Percentiles rank a stretch among this genome's conserved stretches.
phyloP scores from a whole-genome alignment of 2,888 invertebrate genomes.

The Petrolisthes manimaculis region DNA sequence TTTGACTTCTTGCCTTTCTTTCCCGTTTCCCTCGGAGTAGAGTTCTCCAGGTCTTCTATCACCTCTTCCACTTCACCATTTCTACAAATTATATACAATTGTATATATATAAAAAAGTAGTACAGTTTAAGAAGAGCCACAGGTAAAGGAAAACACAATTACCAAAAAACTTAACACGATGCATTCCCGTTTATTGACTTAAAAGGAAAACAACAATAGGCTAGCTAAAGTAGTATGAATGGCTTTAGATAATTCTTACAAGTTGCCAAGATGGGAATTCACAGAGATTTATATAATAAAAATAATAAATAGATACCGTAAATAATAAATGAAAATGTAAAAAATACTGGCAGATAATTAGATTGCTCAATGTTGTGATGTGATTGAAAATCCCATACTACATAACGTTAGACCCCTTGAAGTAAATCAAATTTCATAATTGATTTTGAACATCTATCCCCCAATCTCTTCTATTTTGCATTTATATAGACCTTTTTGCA shows the following conservation, averaged over 20 bases:
- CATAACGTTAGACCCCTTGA: no score
- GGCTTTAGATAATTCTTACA: not conserved
- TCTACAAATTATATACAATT: constrained; percentile 11
- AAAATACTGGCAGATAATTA: no score
- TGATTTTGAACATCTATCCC: no score
- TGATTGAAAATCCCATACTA: no score
- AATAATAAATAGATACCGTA: not conserved
- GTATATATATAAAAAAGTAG: not conserved
- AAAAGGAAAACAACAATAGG: not conserved
- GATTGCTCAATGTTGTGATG: no score
- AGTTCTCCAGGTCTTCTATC: constrained; percentile 38
- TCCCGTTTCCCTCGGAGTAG: constrained; percentile 15
- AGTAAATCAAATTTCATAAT: no score
- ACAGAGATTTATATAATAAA: not conserved
- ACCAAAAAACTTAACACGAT: not conserved
- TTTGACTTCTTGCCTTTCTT: constrained; percentile 71
- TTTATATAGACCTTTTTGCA: no score
- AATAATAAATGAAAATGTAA: no score
- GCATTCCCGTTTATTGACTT: not conserved
- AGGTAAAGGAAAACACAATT: not conserved
- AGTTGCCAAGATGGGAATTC: not conserved
- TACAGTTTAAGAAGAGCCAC: not conserved
- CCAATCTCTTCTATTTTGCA: no score
- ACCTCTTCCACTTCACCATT: constrained; percentile 50
- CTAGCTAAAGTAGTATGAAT: not conserved